Evolutionary conservation across 2,888 invertebrate species (phyloP).

Genomic region (Chelonus formosanus): DNA sequence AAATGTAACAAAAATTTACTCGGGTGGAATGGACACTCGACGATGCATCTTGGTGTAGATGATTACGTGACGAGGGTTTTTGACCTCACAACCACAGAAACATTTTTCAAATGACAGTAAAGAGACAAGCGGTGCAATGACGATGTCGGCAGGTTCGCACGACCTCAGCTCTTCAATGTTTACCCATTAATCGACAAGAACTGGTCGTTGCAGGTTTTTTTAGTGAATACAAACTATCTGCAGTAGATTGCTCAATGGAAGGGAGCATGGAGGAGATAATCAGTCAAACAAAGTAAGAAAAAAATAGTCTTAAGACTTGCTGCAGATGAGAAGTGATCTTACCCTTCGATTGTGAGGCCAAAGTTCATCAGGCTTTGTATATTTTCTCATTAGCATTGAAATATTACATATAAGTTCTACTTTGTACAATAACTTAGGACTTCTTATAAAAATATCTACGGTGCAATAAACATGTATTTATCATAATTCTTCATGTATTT

Average conservation of each 20-base stretch:
- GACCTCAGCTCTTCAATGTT: conserved; percentile 55
- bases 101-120: conserved; percentile 29
- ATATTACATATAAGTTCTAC: too few relatives aligned
- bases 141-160: conserved; percentile 49
- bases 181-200: conserved; percentile 57
- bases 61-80: conserved; percentile 16
- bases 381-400: too few relatives aligned
- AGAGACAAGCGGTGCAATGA: conserved; percentile 31
- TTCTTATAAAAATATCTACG: too few relatives aligned
- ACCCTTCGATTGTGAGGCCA: too few relatives aligned
- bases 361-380: too few relatives aligned
- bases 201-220: conserved; percentile 55
- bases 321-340: too few relatives aligned
- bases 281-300: neutral
- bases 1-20: conserved; percentile 16
- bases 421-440: too few relatives aligned
- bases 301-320: conserved; percentile 1
- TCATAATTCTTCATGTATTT: too few relatives aligned
- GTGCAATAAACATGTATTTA: too few relatives aligned
- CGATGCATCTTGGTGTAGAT: conserved; percentile 14
- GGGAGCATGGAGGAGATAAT: conserved; percentile 11
- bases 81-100: conserved; percentile 21
- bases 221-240: conserved; percentile 49
- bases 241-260: conserved; percentile 45
- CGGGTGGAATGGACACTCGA: conserved; percentile 8